Evolutionary conservation across 2,113 vertebrate species (phyloP), one percentile per base, ranked within the genome.

Genomic region (Nothobranchius kuhntae): DNA sequence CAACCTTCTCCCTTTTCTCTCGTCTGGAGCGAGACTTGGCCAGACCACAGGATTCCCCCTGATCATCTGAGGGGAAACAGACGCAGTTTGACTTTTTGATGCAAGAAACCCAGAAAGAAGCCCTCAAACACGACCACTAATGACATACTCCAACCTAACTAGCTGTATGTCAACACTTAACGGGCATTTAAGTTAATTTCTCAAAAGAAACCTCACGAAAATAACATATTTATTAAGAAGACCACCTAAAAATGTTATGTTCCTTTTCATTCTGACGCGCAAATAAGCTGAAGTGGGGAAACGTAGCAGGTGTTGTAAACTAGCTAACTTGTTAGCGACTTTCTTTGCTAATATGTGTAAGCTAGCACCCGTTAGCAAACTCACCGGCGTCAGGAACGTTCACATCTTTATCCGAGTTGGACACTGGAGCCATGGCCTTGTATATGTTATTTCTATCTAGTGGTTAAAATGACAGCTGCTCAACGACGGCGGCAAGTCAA

Each of bases 1-100:
- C 95, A 78, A 89, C 94, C 83, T 95, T 97, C 66, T 94, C 95
- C 71, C 90, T 96, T 73, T 92, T 98, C 89, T 98, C 96, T 48
- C 98, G 91, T 47, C 94, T 94, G 63, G 95, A 95, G 68, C 97
- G 95, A 24, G 95, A 94, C 62, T 78, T 72, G 12, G 92, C 92
- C 78, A 95, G 89, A 70, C 92, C 91, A 58, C 92, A 89, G 6
- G 68, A 38, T 10, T 91, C 89, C 0, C 79, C 80, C n/a, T 75
- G 77, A 68, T 86, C 83, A 4, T 65, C 87, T 89, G 67, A 24
- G 40, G 35, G 51, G 6, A 63, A 1, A 9, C 3, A 7, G 21
- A 71, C 9, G 35, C 24, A 75, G 38, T 53, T 45, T 68, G 0
- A 61, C 58, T 61, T 3, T 3, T 54, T 9, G 30, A 30, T 21